Evolutionary conservation across 2,113 vertebrate genomes (phyloP), one percentile per base, ranked within the genome.

Genomic region (Melanostigma gelatinosum): DNA sequence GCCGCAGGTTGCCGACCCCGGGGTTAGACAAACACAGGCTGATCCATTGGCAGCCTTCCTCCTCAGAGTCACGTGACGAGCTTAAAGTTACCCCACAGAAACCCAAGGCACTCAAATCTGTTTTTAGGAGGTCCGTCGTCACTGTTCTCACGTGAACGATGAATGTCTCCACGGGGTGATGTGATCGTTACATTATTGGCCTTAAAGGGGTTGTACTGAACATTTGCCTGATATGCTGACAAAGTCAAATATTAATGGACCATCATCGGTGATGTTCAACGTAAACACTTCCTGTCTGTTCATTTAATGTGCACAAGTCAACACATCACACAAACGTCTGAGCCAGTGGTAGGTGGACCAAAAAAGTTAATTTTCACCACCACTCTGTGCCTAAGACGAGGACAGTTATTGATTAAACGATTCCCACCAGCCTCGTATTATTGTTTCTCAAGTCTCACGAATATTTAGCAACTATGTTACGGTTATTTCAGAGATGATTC

Each of bases 391-490:
- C 15, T 4, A 9, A 58, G 4, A 42, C 15, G 6, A 13, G 27
- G 36, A 44, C 18, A 36, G 75, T 87, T 77, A 72, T n/a, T 75
- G 68, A 87, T 87, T 85, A 42, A 85, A 77, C 66, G 48, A 12
- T 29, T 8, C 7, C 50, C 57, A 40, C 20, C 67, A 1, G 40
- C 9, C 5, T 46, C 58, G 3, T 48, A 55, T 9, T 65, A n/a
- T 46, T 10, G 3, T 69, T n/a, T 58, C 3, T 22, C 4, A 64
- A 50, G 52, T 73, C 63, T 65, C 24, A n/a, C 50, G 27, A 1
- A 60, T 8, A 16, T 29, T 63, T 63, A 40, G 85, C 22, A 72
- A 88, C 80, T 89, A 42, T 85, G 89, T 91, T 27, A 82, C 84
- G 27, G 18, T 34, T 13, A 29, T 72, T 15, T 73, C 15, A 12